Evolutionary conservation across 2,888 invertebrate species (phyloP).

Genomic region (Hololepta plana): DNA sequence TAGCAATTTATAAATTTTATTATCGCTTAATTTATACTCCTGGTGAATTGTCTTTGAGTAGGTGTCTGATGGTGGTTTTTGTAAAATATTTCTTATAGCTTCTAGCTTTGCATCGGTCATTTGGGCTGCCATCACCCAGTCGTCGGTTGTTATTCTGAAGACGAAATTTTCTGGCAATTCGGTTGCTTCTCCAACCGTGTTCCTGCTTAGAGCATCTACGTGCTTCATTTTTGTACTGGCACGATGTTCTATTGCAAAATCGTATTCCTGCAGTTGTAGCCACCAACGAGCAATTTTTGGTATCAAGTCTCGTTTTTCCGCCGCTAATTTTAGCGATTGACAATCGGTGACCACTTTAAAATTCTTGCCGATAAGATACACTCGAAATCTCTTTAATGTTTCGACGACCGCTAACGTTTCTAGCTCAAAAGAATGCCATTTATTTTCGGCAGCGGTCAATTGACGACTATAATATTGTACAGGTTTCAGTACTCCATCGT

Average conservation of each 20-base stretch:
- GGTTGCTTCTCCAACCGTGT: too few species aligned
- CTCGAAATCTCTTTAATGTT: slow-evolving; percentile 17
- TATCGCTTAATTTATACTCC: slow-evolving; percentile 5
- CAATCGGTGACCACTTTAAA: slow-evolving; percentile 20
- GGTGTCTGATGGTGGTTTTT: slow-evolving; percentile 1
- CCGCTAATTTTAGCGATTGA: slow-evolving; percentile 12
- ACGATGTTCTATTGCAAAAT: too few species aligned
- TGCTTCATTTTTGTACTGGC: too few species aligned
- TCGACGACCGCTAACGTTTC: slow-evolving; percentile 20
- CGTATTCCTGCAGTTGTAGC: too few species aligned
- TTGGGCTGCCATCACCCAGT: slow-evolving; percentile 13
- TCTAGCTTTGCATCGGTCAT: slow-evolving; percentile 6
- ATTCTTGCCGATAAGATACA: slow-evolving; percentile 16
- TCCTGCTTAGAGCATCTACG: too few species aligned
- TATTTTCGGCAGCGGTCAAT: slow-evolving; percentile 16
- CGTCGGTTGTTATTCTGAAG: slow-evolving; percentile 18
- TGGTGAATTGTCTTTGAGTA: slow-evolving; percentile 3
- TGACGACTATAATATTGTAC: slow-evolving; percentile 10
- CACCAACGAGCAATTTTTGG: too few species aligned
- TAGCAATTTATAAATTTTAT: slow-evolving; percentile 4
- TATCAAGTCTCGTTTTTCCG: slow-evolving; percentile 2
- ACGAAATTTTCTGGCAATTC: too few species aligned
- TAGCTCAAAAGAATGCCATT: slow-evolving; percentile 20
- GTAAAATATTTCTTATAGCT: slow-evolving; percentile 1
- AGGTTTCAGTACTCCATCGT: neutral